Conservation (phyloP, 2,888 invertebrate species). For the Rhagonycha fulva region DNA sequence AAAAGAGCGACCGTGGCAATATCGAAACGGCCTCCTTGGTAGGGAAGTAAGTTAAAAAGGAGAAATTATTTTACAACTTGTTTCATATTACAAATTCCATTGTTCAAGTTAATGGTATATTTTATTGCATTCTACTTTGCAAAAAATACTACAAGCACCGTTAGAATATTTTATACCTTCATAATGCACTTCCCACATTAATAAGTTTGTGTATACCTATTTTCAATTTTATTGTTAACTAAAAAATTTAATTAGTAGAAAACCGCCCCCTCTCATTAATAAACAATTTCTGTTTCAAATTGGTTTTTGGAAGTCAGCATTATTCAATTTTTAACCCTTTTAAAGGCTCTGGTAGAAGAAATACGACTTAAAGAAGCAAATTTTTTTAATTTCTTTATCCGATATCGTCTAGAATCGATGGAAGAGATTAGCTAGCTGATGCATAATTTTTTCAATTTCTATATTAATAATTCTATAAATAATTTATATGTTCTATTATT, state of each 20-base stretch:
- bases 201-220: neutral
- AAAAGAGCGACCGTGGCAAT: neutral
- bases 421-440: neutral
- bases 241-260: neutral
- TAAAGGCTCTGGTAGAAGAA: too few species aligned
- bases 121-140: neutral
- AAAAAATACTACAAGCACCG: slow-evolving; percentile 9
- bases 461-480: neutral
- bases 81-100: slow-evolving; percentile 8
- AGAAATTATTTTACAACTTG: slow-evolving; percentile 1
- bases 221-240: neutral
- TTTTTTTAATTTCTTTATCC: neutral
- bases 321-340: too few species aligned
- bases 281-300: too few species aligned
- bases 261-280: slow-evolving; percentile 15
- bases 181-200: neutral
- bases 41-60: neutral
- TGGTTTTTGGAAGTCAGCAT: slow-evolving; percentile 3
- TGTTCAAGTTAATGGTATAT: slow-evolving; percentile 2
- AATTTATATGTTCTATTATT: neutral
- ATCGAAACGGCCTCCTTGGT: neutral
- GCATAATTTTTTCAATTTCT: neutral
- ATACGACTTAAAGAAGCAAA: too few species aligned
- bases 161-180: slow-evolving; percentile 10
- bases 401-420: neutral